phyloP scores from a whole-genome alignment of 2,113 vertebrate genomes.

The Labeo rohita region DNA sequence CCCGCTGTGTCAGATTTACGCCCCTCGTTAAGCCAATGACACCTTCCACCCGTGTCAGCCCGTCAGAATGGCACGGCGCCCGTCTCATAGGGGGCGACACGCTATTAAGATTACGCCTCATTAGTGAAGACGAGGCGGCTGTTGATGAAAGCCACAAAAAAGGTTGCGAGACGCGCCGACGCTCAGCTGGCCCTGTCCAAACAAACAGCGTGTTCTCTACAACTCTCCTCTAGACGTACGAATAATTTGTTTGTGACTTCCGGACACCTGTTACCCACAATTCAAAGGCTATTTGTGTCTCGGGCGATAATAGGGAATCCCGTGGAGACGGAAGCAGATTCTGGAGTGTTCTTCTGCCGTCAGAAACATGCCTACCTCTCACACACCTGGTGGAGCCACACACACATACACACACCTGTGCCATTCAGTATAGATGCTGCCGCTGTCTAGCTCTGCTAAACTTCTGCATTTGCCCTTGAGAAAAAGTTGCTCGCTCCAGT shows the following conservation, averaged over 20 bases:
- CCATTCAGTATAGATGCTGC: not conserved
- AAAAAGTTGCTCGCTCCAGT: constrained; percentile 41
- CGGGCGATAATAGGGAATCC: constrained; percentile 33
- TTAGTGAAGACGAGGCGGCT: constrained; percentile 48
- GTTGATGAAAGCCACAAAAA: constrained; percentile 26
- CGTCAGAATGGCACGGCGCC: constrained; percentile 40
- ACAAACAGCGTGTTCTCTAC: constrained; percentile 20
- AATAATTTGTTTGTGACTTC: constrained; percentile 41
- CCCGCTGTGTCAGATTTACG: constrained; percentile 60
- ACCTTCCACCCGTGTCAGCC: constrained; percentile 48
- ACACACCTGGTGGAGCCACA: constrained; percentile 23
- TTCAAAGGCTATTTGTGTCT: constrained; percentile 40
- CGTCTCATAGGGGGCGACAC: constrained; percentile 36
- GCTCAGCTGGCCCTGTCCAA: constrained; percentile 16
- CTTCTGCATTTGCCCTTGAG: constrained; percentile 30
- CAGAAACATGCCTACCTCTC: not conserved
- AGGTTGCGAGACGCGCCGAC: not conserved
- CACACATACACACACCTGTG: not conserved
- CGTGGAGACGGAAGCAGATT: not conserved
- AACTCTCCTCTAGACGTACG: not conserved
- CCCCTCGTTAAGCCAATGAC: constrained; percentile 57
- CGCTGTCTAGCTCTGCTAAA: not conserved
- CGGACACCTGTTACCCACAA: constrained; percentile 48
- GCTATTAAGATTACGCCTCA: constrained; percentile 57
- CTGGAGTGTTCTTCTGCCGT: constrained; percentile 18